Base-by-base conservation (phyloP, 2,113 vertebrate genomes). In the Centrocercus urophasianus region DNA sequence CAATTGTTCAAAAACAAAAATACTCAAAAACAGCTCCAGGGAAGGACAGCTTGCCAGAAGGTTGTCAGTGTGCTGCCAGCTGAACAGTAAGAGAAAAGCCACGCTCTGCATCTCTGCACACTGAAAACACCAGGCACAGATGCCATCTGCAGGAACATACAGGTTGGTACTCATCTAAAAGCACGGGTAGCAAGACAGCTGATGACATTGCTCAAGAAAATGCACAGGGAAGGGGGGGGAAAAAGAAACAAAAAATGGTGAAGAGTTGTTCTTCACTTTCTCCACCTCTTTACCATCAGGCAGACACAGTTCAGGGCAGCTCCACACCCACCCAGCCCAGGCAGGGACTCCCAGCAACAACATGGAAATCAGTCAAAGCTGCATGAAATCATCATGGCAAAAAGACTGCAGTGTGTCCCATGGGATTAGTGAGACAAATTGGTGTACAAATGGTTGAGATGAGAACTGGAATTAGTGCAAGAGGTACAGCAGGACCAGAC, bases 61-160 rank as follows among this genome's bases (percentile, higher is more conserved):
- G 30, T 38, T 38, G 36, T 38, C 57, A 83, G 19, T 6, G 38
- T 56, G 43, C 77, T 79, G 73, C 27, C 50, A 79, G 45, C 64
- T 57, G 60, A 48, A n/a, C 57, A 61, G 57, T 57, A 65, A 70
- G 83, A 66, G 70, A 48, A 91, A 38, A 81, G n/a, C 12, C 74
- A 71, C 1, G 0, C n/a, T 75, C 61, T 43, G 18, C 2, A 0
- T 20, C 32, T 43, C 28, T 42, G 18, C 34, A 27, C 6, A 2
- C 73, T 21, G 25, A 28, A 30, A 78, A 42, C 18, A 27, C 6
- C 48, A 42, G 25, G 25, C 21, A 34, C 30, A 42, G n/a, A 21
- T 48, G 25, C 66, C 25, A 18, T 1, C 0, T 9, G 25, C 38
- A 78, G 48, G n/a, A 82, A 45, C 48, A 28, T n/a, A 24, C 36